phyloP scores from a whole-genome alignment of 2,797 vertebrate genomes.

The Lutjanus campechanus region DNA sequence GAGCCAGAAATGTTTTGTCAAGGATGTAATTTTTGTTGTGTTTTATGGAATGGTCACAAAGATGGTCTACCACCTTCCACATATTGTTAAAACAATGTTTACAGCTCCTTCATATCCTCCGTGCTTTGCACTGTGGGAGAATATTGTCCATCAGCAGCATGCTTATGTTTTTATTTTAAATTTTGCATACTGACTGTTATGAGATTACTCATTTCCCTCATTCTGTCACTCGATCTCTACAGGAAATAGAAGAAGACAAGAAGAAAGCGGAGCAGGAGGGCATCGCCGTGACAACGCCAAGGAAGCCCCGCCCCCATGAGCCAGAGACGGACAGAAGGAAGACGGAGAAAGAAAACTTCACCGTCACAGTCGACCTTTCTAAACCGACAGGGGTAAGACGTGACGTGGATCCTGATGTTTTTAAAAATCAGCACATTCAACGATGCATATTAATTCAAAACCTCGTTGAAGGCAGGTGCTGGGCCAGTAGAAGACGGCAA shows the following conservation, averaged over 20 bases:
- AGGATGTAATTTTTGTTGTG: not conserved
- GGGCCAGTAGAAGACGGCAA: no score
- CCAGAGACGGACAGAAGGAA: slow-evolving; percentile 79
- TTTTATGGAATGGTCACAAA: not conserved
- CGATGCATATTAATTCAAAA: no score
- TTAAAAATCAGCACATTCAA: not conserved
- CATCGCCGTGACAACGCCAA: slow-evolving; percentile 88
- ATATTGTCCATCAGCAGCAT: not conserved
- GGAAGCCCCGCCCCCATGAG: slow-evolving; percentile 85
- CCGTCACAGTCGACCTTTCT: slow-evolving; percentile 84
- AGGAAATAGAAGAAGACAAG: slow-evolving; percentile 95
- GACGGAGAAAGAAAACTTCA: slow-evolving; percentile 87
- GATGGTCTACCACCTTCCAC: no score
- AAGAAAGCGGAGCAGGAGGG: slow-evolving; percentile 93
- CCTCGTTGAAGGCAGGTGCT: no score
- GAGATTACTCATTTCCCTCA: not conserved
- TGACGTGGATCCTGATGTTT: not conserved
- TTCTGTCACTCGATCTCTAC: not conserved
- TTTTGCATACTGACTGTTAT: not conserved
- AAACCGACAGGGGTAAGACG: slow-evolving; percentile 77
- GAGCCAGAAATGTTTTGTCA: no score
- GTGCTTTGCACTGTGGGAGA: no score
- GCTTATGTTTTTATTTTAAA: not conserved
- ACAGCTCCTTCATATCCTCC: no score
- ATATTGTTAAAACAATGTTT: no score